Percentiles rank a stretch among this genome's conserved stretches.
phyloP scores from a whole-genome alignment of 92 coral and sea anemone species.

The Umimayanthus chanpuru region DNA sequence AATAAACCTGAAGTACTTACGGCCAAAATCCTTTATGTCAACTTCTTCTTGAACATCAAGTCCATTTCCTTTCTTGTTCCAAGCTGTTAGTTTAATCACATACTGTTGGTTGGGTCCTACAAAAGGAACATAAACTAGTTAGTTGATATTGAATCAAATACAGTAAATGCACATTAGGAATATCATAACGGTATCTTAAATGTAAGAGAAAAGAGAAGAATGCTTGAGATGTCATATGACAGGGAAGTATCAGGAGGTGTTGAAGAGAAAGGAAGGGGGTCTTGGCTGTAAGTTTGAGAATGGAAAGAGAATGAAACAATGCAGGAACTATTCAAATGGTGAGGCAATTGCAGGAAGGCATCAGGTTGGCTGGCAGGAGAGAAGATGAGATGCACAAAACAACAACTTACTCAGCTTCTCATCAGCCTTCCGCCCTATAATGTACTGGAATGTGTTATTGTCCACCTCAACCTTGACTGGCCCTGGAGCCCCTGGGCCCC shows the following conservation, averaged over 20 bases:
- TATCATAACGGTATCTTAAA: too few relatives aligned
- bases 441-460: conserved; percentile 51
- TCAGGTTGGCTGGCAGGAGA: background rate
- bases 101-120: conserved; percentile 77
- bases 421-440: conserved; percentile 50
- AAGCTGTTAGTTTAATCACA: conserved; percentile 75
- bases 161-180: background rate
- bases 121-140: background rate
- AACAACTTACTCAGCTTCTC: conserved; percentile 69
- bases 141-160: background rate
- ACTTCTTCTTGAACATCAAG: conserved; percentile 54
- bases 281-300: background rate
- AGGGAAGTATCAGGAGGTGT: too few relatives aligned
- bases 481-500: conserved; percentile 80
- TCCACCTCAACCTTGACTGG: conserved; percentile 27
- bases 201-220: too few relatives aligned
- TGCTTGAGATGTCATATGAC: too few relatives aligned
- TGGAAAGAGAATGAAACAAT: background rate
- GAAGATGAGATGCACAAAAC: background rate
- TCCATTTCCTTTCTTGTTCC: conserved; percentile 78
- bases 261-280: too few relatives aligned
- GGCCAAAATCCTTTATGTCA: conserved; percentile 48
- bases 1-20: conserved; percentile 23
- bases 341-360: too few relatives aligned
- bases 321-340: too few relatives aligned